Percentiles rank a stretch among this genome's conserved stretches.
These are phyloP conservation scores for Tyria jacobaeae DNA, from an alignment of 2,888 invertebrate species.

Conservation along the genomic window DNA sequence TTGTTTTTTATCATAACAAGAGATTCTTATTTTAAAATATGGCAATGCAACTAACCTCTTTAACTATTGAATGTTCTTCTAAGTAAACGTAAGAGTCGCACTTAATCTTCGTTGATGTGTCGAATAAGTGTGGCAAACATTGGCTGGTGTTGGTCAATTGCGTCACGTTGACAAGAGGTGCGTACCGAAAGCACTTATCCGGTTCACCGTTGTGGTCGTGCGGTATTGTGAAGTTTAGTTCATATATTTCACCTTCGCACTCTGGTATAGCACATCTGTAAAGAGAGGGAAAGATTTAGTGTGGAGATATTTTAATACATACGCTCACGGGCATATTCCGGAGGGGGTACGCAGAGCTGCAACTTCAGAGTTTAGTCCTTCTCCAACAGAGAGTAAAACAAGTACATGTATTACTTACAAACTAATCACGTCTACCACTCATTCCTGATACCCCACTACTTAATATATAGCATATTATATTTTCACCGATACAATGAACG, in stretches of 20 bases:
- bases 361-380: too few relatives aligned
- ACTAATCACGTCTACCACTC: too few relatives aligned
- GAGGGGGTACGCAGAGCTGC: too few relatives aligned
- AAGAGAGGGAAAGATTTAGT: constrained; percentile 18
- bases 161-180: constrained; percentile 63
- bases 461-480: too few relatives aligned
- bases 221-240: constrained; percentile 75
- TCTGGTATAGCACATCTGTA: constrained; percentile 79
- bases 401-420: too few relatives aligned
- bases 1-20: too few relatives aligned
- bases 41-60: constrained; percentile 66
- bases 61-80: constrained; percentile 80
- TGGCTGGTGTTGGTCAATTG: constrained; percentile 54
- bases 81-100: constrained; percentile 76
- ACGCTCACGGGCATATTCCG: too few relatives aligned
- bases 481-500: too few relatives aligned
- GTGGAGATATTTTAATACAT: too few relatives aligned
- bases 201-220: constrained; percentile 66
- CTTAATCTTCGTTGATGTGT: constrained; percentile 67
- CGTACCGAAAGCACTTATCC: constrained; percentile 73
- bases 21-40: neutral
- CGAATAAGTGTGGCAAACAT: constrained; percentile 72
- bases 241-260: constrained; percentile 63
- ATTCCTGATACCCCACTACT: too few relatives aligned
- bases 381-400: too few relatives aligned